Evolutionary conservation across 2,113 vertebrate genomes (phyloP).

Genomic region (Lichenostomus cassidix): DNA sequence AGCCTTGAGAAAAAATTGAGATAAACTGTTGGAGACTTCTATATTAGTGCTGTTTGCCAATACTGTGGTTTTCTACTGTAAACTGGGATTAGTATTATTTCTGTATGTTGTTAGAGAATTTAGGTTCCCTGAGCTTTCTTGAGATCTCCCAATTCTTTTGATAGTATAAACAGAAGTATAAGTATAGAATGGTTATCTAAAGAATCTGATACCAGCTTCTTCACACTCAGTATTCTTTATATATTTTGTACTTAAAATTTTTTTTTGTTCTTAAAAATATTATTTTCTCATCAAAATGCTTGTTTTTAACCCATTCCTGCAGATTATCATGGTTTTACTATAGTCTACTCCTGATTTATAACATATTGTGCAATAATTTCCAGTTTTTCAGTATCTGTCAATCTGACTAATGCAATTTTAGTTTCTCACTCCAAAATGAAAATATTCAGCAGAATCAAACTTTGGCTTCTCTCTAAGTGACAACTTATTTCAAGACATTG

Average conservation of each 20-base stretch:
- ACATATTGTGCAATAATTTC: background rate
- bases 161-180: background rate
- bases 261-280: background rate
- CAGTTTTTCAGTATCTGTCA: background rate
- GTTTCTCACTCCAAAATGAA: background rate
- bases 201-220: background rate
- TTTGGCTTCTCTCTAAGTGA: background rate
- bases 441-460: background rate
- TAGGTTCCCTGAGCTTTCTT: background rate
- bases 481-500: background rate
- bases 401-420: background rate
- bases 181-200: background rate
- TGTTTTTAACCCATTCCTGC: background rate
- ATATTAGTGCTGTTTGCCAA: background rate
- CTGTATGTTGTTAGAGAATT: background rate
- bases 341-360: background rate
- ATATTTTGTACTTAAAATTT: background rate
- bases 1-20: background rate
- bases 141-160: background rate
- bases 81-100: background rate
- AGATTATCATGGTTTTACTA: background rate
- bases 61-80: background rate
- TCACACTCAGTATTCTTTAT: background rate
- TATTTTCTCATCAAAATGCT: background rate
- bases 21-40: background rate